These are phyloP conservation scores for Thereva unica DNA, from an alignment of 2,888 invertebrate genomes.

Conservation along the genomic window DNA sequence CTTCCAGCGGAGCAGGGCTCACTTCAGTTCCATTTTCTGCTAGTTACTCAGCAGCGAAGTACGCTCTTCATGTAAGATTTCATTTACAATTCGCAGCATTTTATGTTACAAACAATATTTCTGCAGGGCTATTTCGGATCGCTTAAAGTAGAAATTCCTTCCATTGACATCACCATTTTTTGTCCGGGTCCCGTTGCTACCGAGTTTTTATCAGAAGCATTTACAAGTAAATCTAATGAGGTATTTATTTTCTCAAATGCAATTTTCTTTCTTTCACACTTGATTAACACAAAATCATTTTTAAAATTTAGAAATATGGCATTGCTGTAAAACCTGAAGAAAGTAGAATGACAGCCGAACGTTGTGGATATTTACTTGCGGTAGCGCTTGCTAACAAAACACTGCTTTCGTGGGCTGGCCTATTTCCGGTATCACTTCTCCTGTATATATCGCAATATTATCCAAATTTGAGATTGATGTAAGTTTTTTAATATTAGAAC, in stretches of 20 bases:
- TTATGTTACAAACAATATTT: neutral
- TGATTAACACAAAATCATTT: neutral
- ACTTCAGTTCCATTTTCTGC: conserved; percentile 68
- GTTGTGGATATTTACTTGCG: conserved; percentile 65
- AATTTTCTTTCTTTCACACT: neutral
- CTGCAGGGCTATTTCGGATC: conserved; percentile 73
- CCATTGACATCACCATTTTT: conserved; percentile 68
- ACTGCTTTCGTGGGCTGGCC: conserved; percentile 71
- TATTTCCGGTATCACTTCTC: conserved; percentile 65
- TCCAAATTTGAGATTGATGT: conserved; percentile 61
- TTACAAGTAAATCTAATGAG: conserved; percentile 67
- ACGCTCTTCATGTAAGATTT: conserved; percentile 71
- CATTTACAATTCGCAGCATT: neutral
- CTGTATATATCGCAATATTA: conserved; percentile 66
- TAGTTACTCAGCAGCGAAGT: conserved; percentile 74
- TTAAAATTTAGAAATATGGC: conserved; percentile 50
- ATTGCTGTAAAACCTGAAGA: conserved; percentile 56
- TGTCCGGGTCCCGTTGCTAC: conserved; percentile 81
- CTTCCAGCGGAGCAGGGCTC: conserved; percentile 75
- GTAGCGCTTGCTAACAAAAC: conserved; percentile 65
- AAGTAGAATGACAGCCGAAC: conserved; percentile 62
- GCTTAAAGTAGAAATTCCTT: conserved; percentile 63
- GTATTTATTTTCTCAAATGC: conserved; percentile 17
- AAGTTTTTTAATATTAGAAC: conserved; percentile 46
- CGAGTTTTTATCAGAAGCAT: conserved; percentile 68